A percentile compares a stretch with the other conserved stretches of the same genome.
Conservation (phyloP, 2,113 vertebrate genomes). For the Callipepla californica region DNA sequence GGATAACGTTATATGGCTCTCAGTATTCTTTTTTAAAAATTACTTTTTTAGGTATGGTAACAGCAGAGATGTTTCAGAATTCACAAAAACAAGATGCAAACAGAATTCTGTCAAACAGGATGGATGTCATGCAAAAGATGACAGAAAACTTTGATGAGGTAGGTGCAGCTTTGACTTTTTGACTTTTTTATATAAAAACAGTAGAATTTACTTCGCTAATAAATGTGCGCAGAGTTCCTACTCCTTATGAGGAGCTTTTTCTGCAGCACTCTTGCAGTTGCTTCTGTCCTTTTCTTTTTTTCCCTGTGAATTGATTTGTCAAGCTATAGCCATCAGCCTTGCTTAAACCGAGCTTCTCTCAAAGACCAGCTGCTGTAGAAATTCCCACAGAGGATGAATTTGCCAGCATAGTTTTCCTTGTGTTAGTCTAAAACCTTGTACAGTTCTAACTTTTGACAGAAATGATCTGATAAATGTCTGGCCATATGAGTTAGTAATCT, state of each 20-base stretch:
- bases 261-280: neutral
- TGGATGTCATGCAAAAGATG: conserved; percentile 87
- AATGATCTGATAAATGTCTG: neutral
- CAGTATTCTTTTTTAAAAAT: conserved; percentile 2
- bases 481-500: conserved; percentile 26
- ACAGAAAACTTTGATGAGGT: conserved; percentile 92
- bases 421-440: neutral
- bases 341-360: conserved; percentile 6
- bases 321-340: conserved; percentile 17
- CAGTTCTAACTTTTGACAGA: conserved; percentile 29
- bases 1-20: neutral
- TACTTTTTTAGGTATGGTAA: conserved; percentile 84
- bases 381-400: conserved; percentile 38
- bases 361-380: conserved; percentile 36
- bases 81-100: conserved; percentile 62
- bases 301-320: conserved; percentile 52
- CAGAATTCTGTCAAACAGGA: neutral
- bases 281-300: neutral
- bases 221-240: neutral
- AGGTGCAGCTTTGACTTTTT: neutral
- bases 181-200: neutral
- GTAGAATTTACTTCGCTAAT: neutral
- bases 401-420: neutral
- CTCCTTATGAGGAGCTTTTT: conserved; percentile 8
- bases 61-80: conserved; percentile 91